Conservation (phyloP, 2,888 invertebrate genomes). For the Sinodicranocentrus sp. region DNA sequence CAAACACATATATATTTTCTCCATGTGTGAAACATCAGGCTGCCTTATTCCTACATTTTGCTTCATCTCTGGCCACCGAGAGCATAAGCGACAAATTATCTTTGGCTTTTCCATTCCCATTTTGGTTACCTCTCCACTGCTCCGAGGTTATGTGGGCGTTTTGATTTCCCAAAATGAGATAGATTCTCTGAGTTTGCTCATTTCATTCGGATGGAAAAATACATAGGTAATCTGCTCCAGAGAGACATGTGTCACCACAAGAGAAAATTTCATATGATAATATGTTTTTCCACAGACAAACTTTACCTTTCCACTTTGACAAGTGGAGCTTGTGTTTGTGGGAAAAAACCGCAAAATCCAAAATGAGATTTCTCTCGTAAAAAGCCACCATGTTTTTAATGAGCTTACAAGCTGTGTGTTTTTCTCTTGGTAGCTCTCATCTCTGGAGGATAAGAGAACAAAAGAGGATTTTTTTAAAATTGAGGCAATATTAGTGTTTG, state of each 20-base stretch:
- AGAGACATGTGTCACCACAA: too few relatives aligned
- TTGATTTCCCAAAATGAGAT: too few relatives aligned
- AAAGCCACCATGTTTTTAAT: constrained; percentile 40
- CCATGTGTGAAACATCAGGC: too few relatives aligned
- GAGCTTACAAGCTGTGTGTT: constrained; percentile 35
- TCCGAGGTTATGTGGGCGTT: too few relatives aligned
- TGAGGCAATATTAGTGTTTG: constrained; percentile 42
- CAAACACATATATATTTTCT: too few relatives aligned
- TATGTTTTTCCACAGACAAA: too few relatives aligned
- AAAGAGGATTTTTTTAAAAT: too few relatives aligned
- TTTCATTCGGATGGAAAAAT: too few relatives aligned
- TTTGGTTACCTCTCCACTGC: constrained; percentile 6
- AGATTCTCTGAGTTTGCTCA: too few relatives aligned
- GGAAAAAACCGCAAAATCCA: constrained; percentile 38
- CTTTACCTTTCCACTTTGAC: constrained; percentile 37
- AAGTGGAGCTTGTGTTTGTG: constrained; percentile 48
- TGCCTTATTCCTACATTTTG: neutral
- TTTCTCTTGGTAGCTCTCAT: neutral
- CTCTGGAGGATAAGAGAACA: too few relatives aligned
- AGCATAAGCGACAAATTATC: constrained; percentile 61
- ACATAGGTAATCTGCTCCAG: too few relatives aligned
- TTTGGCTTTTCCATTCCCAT: neutral
- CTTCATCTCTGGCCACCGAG: neutral
- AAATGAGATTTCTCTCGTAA: constrained; percentile 51
- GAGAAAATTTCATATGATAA: too few relatives aligned